Percentiles rank a stretch among this genome's conserved stretches.
Conservation (phyloP, 1,140 invertebrate species). For the Drosophila repleta region DNA sequence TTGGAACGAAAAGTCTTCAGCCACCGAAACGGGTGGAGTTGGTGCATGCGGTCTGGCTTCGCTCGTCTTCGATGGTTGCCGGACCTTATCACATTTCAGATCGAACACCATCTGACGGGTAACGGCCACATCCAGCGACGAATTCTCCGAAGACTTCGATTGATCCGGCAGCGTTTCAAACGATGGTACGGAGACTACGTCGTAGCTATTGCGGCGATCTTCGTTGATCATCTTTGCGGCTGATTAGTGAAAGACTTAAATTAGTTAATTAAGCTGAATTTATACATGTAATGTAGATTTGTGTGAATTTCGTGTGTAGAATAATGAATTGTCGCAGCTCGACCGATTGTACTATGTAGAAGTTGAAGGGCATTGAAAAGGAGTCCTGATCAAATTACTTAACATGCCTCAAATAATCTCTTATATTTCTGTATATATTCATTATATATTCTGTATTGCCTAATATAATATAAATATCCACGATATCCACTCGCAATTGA, state of each 20-base stretch:
- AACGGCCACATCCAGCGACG: background rate
- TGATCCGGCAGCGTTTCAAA: background rate
- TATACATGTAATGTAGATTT: background rate
- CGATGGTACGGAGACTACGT: constrained; percentile 26
- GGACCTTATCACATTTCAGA: background rate
- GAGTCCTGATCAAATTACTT: too few relatives aligned
- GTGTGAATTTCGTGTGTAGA: background rate
- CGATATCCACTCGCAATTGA: too few relatives aligned
- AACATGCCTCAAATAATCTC: too few relatives aligned
- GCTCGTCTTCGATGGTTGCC: too few relatives aligned
- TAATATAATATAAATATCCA: too few relatives aligned
- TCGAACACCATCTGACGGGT: constrained; percentile 23
- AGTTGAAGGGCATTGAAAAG: too few relatives aligned
- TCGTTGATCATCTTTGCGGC: constrained; percentile 13
- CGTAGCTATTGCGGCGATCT: background rate
- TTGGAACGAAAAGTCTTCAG: background rate
- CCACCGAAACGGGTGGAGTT: constrained; percentile 13
- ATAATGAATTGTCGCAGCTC: too few relatives aligned
- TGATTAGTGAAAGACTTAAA: background rate
- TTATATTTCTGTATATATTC: too few relatives aligned
- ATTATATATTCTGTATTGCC: too few relatives aligned
- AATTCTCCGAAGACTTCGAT: background rate
- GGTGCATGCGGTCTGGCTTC: background rate
- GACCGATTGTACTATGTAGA: background rate
- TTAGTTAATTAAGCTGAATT: too few relatives aligned